Base-by-base conservation (phyloP, 1,140 invertebrate species). In the Rhopalosiphum maidis region DNA sequence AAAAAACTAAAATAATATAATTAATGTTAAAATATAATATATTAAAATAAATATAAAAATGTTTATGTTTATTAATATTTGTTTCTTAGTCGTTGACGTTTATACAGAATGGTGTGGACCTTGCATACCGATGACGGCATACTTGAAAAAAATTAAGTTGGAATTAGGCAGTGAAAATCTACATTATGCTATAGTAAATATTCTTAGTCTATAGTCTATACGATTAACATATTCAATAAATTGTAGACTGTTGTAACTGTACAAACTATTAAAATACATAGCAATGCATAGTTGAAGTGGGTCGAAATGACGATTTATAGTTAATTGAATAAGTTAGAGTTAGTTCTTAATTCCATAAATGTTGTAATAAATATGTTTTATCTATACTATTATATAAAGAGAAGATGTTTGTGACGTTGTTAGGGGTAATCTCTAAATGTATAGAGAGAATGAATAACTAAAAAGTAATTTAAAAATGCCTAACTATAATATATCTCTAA, bases 101-200 rank as follows among this genome's bases (percentile, higher is more conserved):
- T 99, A 98, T 95, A 97, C 98, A n/a, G 98, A 98, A 94, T 99
- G 98, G 98, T 98, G 97, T 95, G 98, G 98, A 18, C 98, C 98
- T 1, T 99, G 98, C 94, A 95, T 97, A 93, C 98, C 97, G 48
- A 98, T 99, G 97, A 96, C 98, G 46, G 97, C 97, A 94, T 98
- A 97, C 95, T 96, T 99, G 94, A 98, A 98, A 94, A 98, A 98
- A 95, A 96, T 99, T 83, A 99, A 99, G 95, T 97, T 98, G 95
- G 98, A 99, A 95, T 95, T 98, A 6, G 98, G 98, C 23, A 98
- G 98, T 91, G 97, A 98, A 94, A 96, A 97, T 94, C 95, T 99
- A 43, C 97, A 97, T 94, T 96, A 98, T 94, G 97, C 97, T 22
- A 96, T 97, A 94, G 98, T 98, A 96, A 96, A 96, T 94, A 93